phyloP scores from a whole-genome alignment of 2,888 invertebrate species.

The Phania funesta region DNA sequence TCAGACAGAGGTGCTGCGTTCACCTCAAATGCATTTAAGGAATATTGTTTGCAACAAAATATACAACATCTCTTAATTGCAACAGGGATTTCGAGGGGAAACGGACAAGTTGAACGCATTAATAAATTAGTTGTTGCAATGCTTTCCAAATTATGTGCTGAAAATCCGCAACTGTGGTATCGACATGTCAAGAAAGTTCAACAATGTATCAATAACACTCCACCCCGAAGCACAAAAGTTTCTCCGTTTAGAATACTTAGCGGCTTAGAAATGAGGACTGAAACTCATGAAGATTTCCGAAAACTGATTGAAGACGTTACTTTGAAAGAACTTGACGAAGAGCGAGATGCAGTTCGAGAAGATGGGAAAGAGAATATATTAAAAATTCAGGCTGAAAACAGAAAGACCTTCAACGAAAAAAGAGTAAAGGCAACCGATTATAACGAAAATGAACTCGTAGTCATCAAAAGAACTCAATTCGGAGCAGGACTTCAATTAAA shows the following conservation, averaged over 20 bases:
- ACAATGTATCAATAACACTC: no score
- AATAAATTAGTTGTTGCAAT: neutral
- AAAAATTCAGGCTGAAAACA: no score
- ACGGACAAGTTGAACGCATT: no score
- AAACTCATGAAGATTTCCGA: neutral
- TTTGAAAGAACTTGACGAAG: neutral
- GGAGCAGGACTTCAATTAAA: no score
- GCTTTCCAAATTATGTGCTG: neutral
- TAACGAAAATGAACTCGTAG: neutral
- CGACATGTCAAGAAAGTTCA: no score
- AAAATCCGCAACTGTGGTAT: no score
- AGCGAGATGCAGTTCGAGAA: neutral
- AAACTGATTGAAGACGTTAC: neutral
- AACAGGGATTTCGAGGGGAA: neutral
- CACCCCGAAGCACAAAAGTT: neutral
- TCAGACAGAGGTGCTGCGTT: neutral
- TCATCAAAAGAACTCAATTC: neutral
- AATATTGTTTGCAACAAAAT: neutral
- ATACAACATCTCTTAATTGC: conserved; percentile 3
- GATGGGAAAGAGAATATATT: neutral
- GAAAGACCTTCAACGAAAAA: neutral
- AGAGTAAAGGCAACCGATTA: neutral
- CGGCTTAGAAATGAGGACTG: neutral
- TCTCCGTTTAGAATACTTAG: neutral
- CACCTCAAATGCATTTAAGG: neutral